phyloP scores from a whole-genome alignment of 92 coral and sea anemone species.

The Montipora capitata region DNA sequence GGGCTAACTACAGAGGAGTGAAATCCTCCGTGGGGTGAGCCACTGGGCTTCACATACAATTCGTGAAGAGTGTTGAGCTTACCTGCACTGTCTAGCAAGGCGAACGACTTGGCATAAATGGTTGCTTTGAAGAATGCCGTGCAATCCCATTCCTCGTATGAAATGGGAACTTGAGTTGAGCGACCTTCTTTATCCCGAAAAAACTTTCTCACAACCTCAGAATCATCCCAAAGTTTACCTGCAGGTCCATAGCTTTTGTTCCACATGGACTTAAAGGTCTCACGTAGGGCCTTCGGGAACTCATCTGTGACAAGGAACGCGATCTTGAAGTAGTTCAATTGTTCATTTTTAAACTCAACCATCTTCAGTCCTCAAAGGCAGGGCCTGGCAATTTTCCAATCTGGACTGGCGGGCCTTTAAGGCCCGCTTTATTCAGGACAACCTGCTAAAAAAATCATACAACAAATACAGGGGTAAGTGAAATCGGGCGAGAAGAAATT shows the following conservation, averaged over 20 bases:
- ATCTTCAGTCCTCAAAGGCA: background rate
- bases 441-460: no score
- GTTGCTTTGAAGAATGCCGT: constrained; percentile 27
- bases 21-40: background rate
- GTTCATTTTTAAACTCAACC: constrained; percentile 8
- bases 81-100: background rate
- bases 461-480: no score
- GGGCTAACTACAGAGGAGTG: background rate
- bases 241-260: constrained; percentile 31
- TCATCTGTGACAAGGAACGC: constrained; percentile 35
- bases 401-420: background rate
- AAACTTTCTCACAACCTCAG: constrained; percentile 22
- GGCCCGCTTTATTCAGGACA: background rate
- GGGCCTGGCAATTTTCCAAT: background rate
- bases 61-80: background rate
- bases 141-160: constrained; percentile 41
- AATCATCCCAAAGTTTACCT: constrained; percentile 63
- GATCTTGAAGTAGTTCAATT: constrained; percentile 63
- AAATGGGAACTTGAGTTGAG: background rate
- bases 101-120: constrained; percentile 15
- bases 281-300: constrained; percentile 55
- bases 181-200: constrained; percentile 10
- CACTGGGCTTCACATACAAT: background rate
- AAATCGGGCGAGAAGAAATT: no score
- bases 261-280: constrained; percentile 54